These are phyloP conservation scores for Dissostichus mawsoni DNA, from an alignment of 2,113 vertebrate species.

Conservation along the genomic window DNA sequence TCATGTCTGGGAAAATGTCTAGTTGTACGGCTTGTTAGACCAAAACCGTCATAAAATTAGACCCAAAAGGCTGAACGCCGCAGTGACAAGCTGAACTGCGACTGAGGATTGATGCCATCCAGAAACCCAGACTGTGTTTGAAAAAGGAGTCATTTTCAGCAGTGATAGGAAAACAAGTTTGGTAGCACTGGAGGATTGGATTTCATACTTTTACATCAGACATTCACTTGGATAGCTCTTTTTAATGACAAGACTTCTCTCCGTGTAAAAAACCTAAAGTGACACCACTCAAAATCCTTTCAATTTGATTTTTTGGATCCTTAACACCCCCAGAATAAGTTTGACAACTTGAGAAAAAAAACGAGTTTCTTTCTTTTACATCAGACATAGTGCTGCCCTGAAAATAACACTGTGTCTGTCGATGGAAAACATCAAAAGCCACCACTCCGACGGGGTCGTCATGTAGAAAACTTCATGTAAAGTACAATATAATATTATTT, in stretches of 20 bases:
- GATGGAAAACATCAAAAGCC: constrained; percentile 50
- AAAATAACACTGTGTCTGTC: constrained; percentile 52
- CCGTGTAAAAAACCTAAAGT: constrained; percentile 41
- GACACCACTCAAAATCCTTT: constrained; percentile 47
- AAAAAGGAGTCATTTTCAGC: constrained; percentile 39
- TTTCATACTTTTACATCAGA: constrained; percentile 69
- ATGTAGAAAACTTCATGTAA: constrained; percentile 16
- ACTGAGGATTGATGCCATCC: constrained; percentile 26
- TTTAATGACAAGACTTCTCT: constrained; percentile 49
- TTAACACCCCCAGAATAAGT: constrained; percentile 39
- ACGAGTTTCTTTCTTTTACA: constrained; percentile 61
- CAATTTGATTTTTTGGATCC: constrained; percentile 35
- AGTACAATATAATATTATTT: neutral
- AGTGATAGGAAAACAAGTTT: constrained; percentile 43
- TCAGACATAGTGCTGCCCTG: constrained; percentile 48
- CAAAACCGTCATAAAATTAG: constrained; percentile 20
- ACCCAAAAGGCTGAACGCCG: neutral
- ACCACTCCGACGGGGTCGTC: constrained; percentile 22
- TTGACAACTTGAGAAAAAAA: constrained; percentile 31
- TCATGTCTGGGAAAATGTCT: neutral
- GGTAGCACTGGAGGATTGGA: constrained; percentile 29
- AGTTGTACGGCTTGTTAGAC: neutral
- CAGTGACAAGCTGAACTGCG: constrained; percentile 16
- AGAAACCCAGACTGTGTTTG: constrained; percentile 11
- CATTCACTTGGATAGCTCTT: constrained; percentile 39